Evolutionary conservation across 2,888 invertebrate species (phyloP).

Genomic region (Drosophila vallismaia): DNA sequence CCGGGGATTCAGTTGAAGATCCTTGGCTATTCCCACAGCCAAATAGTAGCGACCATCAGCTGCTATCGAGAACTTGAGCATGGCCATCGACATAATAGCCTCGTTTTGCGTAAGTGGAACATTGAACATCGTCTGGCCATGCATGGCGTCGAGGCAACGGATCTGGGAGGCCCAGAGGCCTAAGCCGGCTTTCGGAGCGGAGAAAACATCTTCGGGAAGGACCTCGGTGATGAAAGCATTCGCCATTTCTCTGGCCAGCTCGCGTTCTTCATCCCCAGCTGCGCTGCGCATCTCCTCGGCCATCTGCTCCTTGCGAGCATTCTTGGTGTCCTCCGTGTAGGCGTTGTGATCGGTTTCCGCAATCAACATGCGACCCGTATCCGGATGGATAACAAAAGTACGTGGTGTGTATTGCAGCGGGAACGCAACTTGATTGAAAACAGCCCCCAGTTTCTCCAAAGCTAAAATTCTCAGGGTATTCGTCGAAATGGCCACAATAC

Average conservation of each 20-base stretch:
- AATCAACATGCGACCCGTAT: conserved; percentile 94
- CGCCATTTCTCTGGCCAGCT: conserved; percentile 98
- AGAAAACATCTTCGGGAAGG: conserved; percentile 96
- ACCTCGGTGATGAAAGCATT: conserved; percentile 98
- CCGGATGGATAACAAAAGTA: conserved; percentile 96
- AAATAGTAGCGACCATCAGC: conserved; percentile 85
- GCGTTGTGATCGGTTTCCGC: conserved; percentile 99
- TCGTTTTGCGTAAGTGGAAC: conserved; percentile 97
- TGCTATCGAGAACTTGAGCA: conserved; percentile 90
- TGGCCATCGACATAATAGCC: conserved; percentile 94
- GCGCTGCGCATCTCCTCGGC: conserved; percentile 99
- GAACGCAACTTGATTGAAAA: conserved; percentile 97
- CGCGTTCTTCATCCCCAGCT: conserved; percentile 97
- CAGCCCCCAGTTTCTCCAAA: conserved; percentile 98
- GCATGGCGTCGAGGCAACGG: conserved; percentile 93
- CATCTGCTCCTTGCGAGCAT: conserved; percentile 95
- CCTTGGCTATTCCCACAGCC: conserved; percentile 96
- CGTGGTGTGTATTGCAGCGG: conserved; percentile 98
- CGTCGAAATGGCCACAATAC: conserved; percentile 99
- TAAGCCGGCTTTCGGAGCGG: conserved; percentile 97
- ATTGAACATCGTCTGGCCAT: conserved; percentile 90
- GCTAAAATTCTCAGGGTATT: conserved; percentile 98
- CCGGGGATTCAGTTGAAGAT: conserved; percentile 94
- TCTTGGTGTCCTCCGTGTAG: conserved; percentile 98
- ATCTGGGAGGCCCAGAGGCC: conserved; percentile 98